Evolutionary conservation across 2,888 invertebrate species (phyloP).

Genomic region (Campaea margaritaria): DNA sequence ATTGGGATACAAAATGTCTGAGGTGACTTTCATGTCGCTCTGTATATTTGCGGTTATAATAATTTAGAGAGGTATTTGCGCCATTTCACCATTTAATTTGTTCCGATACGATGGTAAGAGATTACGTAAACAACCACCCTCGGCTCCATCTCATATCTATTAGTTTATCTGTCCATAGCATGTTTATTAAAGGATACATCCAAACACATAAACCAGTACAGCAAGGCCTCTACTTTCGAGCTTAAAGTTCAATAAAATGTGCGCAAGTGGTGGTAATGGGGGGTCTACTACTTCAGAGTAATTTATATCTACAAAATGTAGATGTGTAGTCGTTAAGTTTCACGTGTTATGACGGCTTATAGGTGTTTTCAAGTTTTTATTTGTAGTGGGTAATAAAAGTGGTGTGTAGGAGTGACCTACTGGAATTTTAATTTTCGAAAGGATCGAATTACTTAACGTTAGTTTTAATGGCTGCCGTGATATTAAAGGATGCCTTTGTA

Average conservation of each 20-base stretch:
- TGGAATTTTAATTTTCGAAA: constrained; percentile 37
- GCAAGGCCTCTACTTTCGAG: neutral
- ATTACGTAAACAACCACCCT: constrained; percentile 26
- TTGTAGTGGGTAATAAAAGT: constrained; percentile 38
- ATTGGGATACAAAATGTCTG: neutral
- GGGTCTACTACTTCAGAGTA: constrained; percentile 23
- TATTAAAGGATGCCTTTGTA: constrained; percentile 27
- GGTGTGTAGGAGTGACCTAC: constrained; percentile 42
- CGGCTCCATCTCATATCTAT: constrained; percentile 19
- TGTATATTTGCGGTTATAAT: constrained; percentile 9
- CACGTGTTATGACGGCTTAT: constrained; percentile 36
- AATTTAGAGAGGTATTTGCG: constrained; percentile 12
- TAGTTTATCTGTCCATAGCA: constrained; percentile 27
- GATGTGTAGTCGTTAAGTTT: constrained; percentile 30
- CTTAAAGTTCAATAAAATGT: constrained; percentile 1
- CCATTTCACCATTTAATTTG: constrained; percentile 16
- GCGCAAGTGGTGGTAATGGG: constrained; percentile 1
- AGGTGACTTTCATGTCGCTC: neutral
- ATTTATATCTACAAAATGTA: constrained; percentile 8
- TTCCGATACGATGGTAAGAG: constrained; percentile 18
- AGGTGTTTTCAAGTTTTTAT: constrained; percentile 34
- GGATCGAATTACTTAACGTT: constrained; percentile 35
- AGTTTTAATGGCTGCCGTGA: constrained; percentile 24
- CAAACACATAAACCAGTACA: constrained; percentile 10
- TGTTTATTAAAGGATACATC: constrained; percentile 27